Evolutionary conservation across 2,888 invertebrate genomes (phyloP), one percentile per base, ranked within the genome.

Genomic region (Lycia hirtaria): DNA sequence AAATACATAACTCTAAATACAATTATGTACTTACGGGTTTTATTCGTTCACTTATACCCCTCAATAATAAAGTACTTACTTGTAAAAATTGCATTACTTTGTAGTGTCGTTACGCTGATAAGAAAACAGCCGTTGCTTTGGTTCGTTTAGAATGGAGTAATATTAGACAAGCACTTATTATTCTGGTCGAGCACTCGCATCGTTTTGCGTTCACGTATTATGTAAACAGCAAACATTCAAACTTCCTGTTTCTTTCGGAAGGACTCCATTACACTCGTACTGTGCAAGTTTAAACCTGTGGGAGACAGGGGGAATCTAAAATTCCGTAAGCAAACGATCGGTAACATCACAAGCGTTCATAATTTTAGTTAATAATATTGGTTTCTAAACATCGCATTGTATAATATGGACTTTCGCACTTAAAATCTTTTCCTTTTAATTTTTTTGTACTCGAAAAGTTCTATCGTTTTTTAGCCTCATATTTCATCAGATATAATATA

Each of bases 191-290:
- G 47, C 12, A 7, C 19, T 26, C 12, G 12, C 24, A 26, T 20
- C 49, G n/a, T 22, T 45, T 45, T 19, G 30, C 22, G 14, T 47
- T 35, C 35, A 15, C 22, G 20, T 24, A 47, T 47, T 35, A 47
- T 35, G 47, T 26, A 47, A 47, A 24, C 47, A 47, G n/a, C 47
- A 26, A 47, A 33, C 10, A 26, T 24, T 15, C 24, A 14, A 47
- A 47, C 24, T 35, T 47, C 33, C n/a, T 19, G 17, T 19, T 43
- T 44, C 10, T 35, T 47, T 35, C 15, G 14, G 26, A 10, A 26
- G 35, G n/a, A 35, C 35, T 35, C 35, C 35, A 47, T 47, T 47
- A 47, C n/a, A n/a, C n/a, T n/a, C n/a, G n/a, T 47, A 47, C 35
- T 24, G 17, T 20, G 19, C 9, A 44, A 28, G 9, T 43, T 52